Evolutionary conservation across 2,113 vertebrate genomes (phyloP), one percentile per base, ranked within the genome.

Genomic region (Sturnira hondurensis): DNA sequence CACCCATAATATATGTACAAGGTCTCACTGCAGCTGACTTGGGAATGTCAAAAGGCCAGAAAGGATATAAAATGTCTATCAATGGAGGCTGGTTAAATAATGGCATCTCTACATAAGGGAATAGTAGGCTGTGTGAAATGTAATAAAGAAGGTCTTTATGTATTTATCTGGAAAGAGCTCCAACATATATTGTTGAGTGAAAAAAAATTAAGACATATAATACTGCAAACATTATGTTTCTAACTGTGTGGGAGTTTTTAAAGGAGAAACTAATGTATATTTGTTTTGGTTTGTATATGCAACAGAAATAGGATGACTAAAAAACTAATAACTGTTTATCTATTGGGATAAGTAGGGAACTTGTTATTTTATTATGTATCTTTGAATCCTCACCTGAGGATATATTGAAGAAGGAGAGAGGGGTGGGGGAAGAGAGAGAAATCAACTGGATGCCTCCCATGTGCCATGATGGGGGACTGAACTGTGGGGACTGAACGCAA

Each of bases 271-370:
- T 77, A 89, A 83, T 65, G 61, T 71, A 36, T 65, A 74, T 85
- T 56, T 89, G 12, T 77, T 43, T 78, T 67, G 38, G 16, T 78
- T 92, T 93, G 7, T 61, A 19, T 56, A 31, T 70, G 41, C 31
- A 90, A 89, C 33, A 87, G 89, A 91, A 93, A 71, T 86, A 77
- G 31, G 26, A 36, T 74, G 58, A 93, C 73, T 84, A 28, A 82
- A 86, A 74, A 85, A 56, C 56, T n/a, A 91, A 31, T 83, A 78
- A 77, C 24, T 78, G 63, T 84, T 38, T 85, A 81, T 76, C 26
- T 90, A 3, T 63, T 87, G 74, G 19, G 16, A 16, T 14, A 93
- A 78, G 45, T 56, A 5, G 26, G 38, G 89, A 36, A 82, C 33
- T 78, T 86, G 86, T 68, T 67, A 61, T 86, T 74, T 63, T 31